Conservation (phyloP, 2,888 invertebrate species). For the Clitarchus hookeri region DNA sequence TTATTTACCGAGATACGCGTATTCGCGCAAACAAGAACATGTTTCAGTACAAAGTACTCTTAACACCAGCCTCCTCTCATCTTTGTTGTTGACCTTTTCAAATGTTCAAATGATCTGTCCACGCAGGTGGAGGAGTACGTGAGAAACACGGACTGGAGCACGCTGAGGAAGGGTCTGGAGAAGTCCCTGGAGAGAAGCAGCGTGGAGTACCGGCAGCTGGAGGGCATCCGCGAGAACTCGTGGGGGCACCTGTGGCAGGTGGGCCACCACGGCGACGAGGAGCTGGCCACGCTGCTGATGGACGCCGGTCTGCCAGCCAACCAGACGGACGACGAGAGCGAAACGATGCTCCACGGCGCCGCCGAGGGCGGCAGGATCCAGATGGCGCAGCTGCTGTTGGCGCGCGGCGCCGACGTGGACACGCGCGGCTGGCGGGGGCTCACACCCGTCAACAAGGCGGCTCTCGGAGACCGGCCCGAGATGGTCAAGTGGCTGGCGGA, state of each 20-base stretch:
- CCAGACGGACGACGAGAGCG: background rate
- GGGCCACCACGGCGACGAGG: background rate
- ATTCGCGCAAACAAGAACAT: too few species aligned
- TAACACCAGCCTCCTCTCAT: too few species aligned
- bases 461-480: background rate
- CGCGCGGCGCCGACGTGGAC: background rate
- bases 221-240: background rate
- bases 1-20: too few species aligned
- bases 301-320: background rate
- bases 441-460: background rate
- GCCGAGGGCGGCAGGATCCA: background rate
- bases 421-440: background rate
- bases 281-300: background rate
- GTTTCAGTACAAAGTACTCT: too few species aligned
- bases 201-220: constrained; percentile 5
- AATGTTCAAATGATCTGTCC: too few species aligned
- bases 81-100: too few species aligned
- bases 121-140: background rate
- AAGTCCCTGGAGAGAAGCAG: background rate
- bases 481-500: background rate
- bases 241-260: background rate
- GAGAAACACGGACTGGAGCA: background rate
- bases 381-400: background rate
- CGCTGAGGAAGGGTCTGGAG: background rate
- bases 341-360: background rate